Evolutionary conservation across 2,797 vertebrate species (phyloP).

Genomic region (Huso huso): DNA sequence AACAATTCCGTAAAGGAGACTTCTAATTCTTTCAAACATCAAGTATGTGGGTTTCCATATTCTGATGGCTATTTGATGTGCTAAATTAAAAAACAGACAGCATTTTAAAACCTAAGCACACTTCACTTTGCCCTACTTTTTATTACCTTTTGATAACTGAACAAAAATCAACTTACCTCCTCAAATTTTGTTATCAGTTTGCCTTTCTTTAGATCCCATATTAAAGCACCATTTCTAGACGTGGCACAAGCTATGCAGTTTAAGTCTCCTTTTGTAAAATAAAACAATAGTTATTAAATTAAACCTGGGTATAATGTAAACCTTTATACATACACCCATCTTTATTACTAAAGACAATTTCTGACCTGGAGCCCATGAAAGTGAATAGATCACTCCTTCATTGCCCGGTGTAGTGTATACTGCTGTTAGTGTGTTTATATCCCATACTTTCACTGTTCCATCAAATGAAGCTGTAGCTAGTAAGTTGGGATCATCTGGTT

Average conservation of each 20-base stretch:
- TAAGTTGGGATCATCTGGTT: constrained; percentile 88
- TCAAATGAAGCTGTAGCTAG: constrained; percentile 96
- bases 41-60: too few relatives aligned
- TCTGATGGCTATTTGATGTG: too few relatives aligned
- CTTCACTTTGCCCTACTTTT: background rate
- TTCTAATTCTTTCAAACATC: too few relatives aligned
- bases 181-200: constrained; percentile 90
- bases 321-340: too few relatives aligned
- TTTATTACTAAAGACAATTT: background rate
- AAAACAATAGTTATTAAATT: background rate
- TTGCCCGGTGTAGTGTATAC: constrained; percentile 92
- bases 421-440: constrained; percentile 88
- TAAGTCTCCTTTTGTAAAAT: constrained; percentile 70
- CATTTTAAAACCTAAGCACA: too few relatives aligned
- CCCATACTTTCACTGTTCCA: constrained; percentile 97
- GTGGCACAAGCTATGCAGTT: constrained; percentile 93
- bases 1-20: too few relatives aligned
- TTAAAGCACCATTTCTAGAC: constrained; percentile 86
- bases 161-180: constrained; percentile 60
- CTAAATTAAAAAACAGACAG: too few relatives aligned
- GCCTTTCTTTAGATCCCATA: constrained; percentile 89
- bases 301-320: too few relatives aligned
- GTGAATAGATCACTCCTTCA: constrained; percentile 92
- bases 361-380: constrained; percentile 96
- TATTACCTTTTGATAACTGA: constrained; percentile 39